A percentile compares a stretch with the other conserved stretches of the same genome.
These are phyloP conservation scores for Popillia japonica DNA, from an alignment of 1,140 invertebrate genomes.

Conservation along the genomic window DNA sequence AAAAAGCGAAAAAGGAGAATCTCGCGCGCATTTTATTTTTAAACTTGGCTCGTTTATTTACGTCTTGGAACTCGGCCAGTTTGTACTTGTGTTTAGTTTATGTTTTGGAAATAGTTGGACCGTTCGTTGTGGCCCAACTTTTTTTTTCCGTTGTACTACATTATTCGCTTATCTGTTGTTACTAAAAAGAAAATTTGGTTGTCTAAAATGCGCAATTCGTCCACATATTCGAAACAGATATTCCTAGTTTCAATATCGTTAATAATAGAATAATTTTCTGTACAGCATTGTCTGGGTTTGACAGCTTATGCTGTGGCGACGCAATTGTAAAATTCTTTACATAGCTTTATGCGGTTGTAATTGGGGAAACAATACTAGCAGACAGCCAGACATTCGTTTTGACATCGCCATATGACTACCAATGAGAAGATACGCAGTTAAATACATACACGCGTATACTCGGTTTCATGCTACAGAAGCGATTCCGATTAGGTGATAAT, in stretches of 20 bases:
- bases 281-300: too few relatives aligned
- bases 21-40: constrained; percentile 18
- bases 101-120: constrained; percentile 14
- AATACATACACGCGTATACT: background rate
- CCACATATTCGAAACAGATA: too few relatives aligned
- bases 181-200: background rate
- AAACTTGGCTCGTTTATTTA: background rate
- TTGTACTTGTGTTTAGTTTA: constrained; percentile 15
- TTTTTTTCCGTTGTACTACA: background rate
- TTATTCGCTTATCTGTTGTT: background rate
- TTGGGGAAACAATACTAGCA: background rate
- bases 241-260: too few relatives aligned
- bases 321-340: too few relatives aligned
- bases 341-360: background rate
- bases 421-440: background rate
- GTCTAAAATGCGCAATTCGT: too few relatives aligned
- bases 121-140: background rate
- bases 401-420: background rate
- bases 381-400: constrained; percentile 1
- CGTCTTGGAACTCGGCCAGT: constrained; percentile 1
- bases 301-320: too few relatives aligned
- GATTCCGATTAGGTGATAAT: too few relatives aligned
- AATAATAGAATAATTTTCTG: too few relatives aligned
- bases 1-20: constrained; percentile 11
- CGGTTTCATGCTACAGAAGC: too few relatives aligned